Evolutionary conservation across 2,888 invertebrate genomes (phyloP).

Genomic region (Sesamia inferens): DNA sequence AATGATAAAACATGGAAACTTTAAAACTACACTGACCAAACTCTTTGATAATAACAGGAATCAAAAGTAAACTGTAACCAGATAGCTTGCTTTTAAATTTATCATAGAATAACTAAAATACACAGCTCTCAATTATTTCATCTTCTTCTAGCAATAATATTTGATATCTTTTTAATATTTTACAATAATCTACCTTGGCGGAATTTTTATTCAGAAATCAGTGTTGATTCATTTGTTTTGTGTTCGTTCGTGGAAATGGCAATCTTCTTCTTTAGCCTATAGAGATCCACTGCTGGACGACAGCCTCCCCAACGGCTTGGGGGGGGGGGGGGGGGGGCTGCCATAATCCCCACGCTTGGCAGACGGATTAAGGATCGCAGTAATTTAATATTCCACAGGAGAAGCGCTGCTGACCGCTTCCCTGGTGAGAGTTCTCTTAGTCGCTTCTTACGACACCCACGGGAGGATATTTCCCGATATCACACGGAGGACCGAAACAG

Average conservation of each 20-base stretch:
- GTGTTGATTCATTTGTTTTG: neutral
- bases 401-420: too few relatives aligned
- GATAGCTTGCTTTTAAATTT: slow-evolving; percentile 13
- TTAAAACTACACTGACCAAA: slow-evolving; percentile 13
- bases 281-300: too few relatives aligned
- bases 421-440: too few relatives aligned
- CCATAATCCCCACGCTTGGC: too few relatives aligned
- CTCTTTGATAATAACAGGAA: slow-evolving; percentile 16
- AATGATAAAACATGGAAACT: neutral
- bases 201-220: neutral
- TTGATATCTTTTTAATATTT: slow-evolving; percentile 9
- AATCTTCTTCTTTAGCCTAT: too few relatives aligned
- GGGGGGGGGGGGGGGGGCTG: too few relatives aligned
- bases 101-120: slow-evolving; percentile 23
- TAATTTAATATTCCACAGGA: too few relatives aligned
- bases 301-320: too few relatives aligned
- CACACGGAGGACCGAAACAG: too few relatives aligned
- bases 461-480: too few relatives aligned
- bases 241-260: neutral
- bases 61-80: slow-evolving; percentile 19
- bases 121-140: slow-evolving; percentile 13
- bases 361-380: too few relatives aligned
- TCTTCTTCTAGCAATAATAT: slow-evolving; percentile 8
- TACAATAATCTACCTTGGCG: neutral
- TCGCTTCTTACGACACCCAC: too few relatives aligned